Base-by-base conservation (phyloP, 1,140 invertebrate genomes). In the Drosophila pseudoobscura region DNA sequence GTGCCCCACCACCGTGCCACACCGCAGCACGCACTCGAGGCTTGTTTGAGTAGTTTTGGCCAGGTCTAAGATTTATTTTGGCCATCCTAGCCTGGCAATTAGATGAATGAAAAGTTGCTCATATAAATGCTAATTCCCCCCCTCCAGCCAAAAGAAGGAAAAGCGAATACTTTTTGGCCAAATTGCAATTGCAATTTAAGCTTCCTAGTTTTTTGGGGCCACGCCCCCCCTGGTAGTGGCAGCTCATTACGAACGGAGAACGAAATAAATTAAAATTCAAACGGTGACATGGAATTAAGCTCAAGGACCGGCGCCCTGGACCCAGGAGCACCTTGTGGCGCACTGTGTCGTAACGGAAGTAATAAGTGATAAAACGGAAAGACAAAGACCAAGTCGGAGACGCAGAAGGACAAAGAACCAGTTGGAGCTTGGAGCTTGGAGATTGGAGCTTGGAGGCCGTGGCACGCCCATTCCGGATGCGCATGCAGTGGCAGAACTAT, bases 301-400 rank as follows among this genome's bases (percentile, higher is more conserved):
- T 59, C 44, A 57, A 60, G 61, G 59, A 55, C 20, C 53, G 45
- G 13, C 53, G 44, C 13, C 13, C n/a, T 47, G 55, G 55, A 20
- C 51, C 63, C 20, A 3, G 13, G 22, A 69, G 66, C 66, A 70
- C 66, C 66, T 75, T 71, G 54, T 69, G 63, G 63, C 45, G 80
- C 58, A 69, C 17, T 17, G 57, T 85, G 82, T 88, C 69, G 70
- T 60, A 78, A 68, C 82, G 82, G 82, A 87, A 62, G 82, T 87
- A 87, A 87, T 87, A 87, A 87, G 82, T 87, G 82, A 87, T 87
- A 87, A 88, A 87, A 82, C 78, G 82, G 83, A 87, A 70, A 68
- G 64, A 69, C 66, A 70, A 57, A 78, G 79, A 59, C 69, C 70
- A 64, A 65, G 64, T 52, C 52, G 35, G 53, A 68, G 72, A 44